These are phyloP conservation scores for Parascotia fuliginaria DNA, from an alignment of 2,888 invertebrate genomes.

Conservation along the genomic window DNA sequence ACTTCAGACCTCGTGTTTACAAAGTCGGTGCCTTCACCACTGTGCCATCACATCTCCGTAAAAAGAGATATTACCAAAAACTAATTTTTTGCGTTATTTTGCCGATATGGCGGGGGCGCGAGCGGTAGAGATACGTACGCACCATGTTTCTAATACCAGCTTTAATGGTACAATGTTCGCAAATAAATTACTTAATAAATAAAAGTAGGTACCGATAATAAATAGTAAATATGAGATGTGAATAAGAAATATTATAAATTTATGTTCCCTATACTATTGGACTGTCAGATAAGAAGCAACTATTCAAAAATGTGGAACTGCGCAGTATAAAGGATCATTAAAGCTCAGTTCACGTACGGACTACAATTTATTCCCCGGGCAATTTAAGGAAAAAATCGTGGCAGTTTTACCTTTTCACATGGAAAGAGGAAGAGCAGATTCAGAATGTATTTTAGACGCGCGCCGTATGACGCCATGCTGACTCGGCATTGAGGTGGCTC, in stretches of 20 bases:
- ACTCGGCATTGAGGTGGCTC: conserved; percentile 55
- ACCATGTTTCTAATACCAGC: no score
- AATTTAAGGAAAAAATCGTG: conserved; percentile 72
- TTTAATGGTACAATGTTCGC: no score
- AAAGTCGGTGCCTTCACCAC: no score
- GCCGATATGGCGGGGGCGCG: no score
- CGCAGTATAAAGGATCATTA: conserved; percentile 56
- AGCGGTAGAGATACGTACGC: no score
- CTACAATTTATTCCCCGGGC: conserved; percentile 72
- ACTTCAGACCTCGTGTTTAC: no score
- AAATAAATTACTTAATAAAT: neutral
- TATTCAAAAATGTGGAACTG: conserved; percentile 53
- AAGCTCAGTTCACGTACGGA: conserved; percentile 69
- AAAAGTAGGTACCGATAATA: no score
- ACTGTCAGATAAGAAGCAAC: conserved; percentile 43
- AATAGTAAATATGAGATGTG: neutral
- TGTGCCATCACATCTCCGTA: no score
- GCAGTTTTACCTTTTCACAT: conserved; percentile 71
- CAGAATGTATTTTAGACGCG: conserved; percentile 66
- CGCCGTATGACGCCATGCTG: conserved; percentile 70
- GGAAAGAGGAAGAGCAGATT: conserved; percentile 65
- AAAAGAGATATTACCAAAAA: no score
- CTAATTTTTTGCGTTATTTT: no score
- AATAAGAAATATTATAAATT: conserved; percentile 4
- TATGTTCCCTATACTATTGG: conserved; percentile 26